Evolutionary conservation across 2,113 vertebrate genomes (phyloP), one percentile per base, ranked within the genome.

Genomic region (Phyllostomus discolor): DNA sequence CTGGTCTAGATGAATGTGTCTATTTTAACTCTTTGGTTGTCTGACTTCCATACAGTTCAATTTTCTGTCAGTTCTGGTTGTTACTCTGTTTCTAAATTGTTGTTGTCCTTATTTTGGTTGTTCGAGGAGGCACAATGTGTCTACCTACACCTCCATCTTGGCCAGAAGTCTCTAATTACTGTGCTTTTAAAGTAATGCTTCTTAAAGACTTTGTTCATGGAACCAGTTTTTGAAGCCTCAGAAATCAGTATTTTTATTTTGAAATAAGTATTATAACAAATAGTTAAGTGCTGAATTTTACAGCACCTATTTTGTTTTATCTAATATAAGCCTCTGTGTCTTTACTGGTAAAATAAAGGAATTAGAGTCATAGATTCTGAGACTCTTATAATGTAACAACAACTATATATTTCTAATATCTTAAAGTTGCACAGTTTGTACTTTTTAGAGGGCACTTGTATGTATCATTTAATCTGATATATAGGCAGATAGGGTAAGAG

Each of bases 341-440:
- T n/a, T 88, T 92, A 46, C 62, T 80, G 33, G 31, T 90, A 94
- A 84, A 95, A 73, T 52, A 90, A 86, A 91, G 35, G 26, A 83
- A 35, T 54, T 28, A 57, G 15, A 33, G 20, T 33, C 79, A 48
- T 80, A 50, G 57, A 62, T 80, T 94, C 73, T 33, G 52, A 24
- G 12, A 78, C 50, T 72, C 41, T 73, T 88, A 62, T 22, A 35
- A 38, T 48, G 16, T 67, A 62, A 33, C 26, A 75, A 50, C 26
- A 72, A 4, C 54, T 57, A 0, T 66, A 50, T 26, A 62, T 75
- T 95, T 88, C 35, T 93, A 19, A 52, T 93, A 78, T 64, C 24
- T 84, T 84, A 72, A 59, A 84, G 64, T 83, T 76, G 14, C 35
- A 31, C 92, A 69, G 26, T 83, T 95, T 52, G 54, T 93, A 72